Percentiles rank a stretch among this genome's conserved stretches.
phyloP scores from a whole-genome alignment of 2,113 vertebrate species.

The Axis porcinus region DNA sequence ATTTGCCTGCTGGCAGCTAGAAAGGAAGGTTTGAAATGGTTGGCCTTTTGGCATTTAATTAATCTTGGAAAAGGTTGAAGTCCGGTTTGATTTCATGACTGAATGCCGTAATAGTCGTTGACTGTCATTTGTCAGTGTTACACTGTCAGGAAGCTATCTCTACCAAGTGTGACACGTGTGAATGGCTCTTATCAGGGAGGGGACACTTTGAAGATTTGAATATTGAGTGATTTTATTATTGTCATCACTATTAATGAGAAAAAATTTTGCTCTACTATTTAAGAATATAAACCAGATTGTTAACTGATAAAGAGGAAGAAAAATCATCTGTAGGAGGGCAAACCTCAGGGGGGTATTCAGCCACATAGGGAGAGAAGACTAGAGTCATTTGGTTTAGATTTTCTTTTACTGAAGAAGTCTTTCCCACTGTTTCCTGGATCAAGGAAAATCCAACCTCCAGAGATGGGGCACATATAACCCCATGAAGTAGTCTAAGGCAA shows the following conservation, averaged over 20 bases:
- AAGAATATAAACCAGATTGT: slow-evolving; percentile 17
- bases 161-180: not conserved
- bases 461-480: not conserved
- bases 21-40: slow-evolving; percentile 4
- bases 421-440: not conserved
- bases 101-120: not conserved
- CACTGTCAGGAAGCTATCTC: not conserved
- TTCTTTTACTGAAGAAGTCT: not conserved
- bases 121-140: not conserved
- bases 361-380: not conserved
- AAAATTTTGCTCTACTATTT: not conserved
- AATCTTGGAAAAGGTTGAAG: slow-evolving; percentile 20
- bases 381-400: not conserved
- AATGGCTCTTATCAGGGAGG: not conserved
- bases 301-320: slow-evolving; percentile 22
- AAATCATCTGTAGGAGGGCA: not conserved
- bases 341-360: not conserved
- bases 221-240: not conserved
- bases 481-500: not conserved
- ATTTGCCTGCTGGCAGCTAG: not conserved
- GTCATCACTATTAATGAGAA: not conserved
- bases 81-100: slow-evolving; percentile 7
- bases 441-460: not conserved
- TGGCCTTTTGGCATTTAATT: slow-evolving; percentile 8
- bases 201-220: not conserved